Evolutionary conservation across 1,140 invertebrate species (phyloP), one percentile per base, ranked within the genome.

Genomic region (Orussus abietinus): DNA sequence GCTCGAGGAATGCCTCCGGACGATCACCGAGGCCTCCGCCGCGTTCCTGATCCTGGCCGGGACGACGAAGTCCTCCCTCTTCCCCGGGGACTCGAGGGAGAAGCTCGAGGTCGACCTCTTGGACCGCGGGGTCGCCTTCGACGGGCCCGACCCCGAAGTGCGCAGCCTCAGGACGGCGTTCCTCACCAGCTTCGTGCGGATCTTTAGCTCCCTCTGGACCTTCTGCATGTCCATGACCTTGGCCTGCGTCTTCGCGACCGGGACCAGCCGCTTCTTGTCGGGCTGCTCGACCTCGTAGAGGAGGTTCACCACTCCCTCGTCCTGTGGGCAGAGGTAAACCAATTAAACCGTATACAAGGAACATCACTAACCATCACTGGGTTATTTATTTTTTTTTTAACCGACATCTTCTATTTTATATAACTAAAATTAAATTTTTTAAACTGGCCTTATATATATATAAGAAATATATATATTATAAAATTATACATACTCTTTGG

Each of bases 231-330:
- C 72, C 62, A 72, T 72, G 0, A 77, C 59, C 30, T 77, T 76
- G 25, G 69, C 66, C 18, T 75, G 74, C 0, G 74, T 70, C 36
- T 75, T 74, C 0, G 75, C 76, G 3, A 77, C 66, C 1, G 75
- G 74, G 22, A 75, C 57, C 6, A 75, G 46, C 21, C 69, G 63
- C 26, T 66, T 69, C 7, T 65, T 62, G 10, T 76, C 75, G 7
- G 75, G 75, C 39, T 80, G 78, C 52, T 85, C 80, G 1, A 88
- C 75, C 13, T 87, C 83, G 53, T 88, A 88, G 10, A 91, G 71
- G 77, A 91, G 84, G 65, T 90, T 90, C 1, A 89, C 84, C 2
- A 88, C 86, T 1, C 88, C 88, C 62, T 91, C 88, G 64, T 90
- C 88, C 65, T 86, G n/a, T n/a, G n/a, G n/a, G n/a, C n/a, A n/a